Evolutionary conservation across 2,113 vertebrate species (phyloP).

Genomic region (Lophochroa leadbeateri): DNA sequence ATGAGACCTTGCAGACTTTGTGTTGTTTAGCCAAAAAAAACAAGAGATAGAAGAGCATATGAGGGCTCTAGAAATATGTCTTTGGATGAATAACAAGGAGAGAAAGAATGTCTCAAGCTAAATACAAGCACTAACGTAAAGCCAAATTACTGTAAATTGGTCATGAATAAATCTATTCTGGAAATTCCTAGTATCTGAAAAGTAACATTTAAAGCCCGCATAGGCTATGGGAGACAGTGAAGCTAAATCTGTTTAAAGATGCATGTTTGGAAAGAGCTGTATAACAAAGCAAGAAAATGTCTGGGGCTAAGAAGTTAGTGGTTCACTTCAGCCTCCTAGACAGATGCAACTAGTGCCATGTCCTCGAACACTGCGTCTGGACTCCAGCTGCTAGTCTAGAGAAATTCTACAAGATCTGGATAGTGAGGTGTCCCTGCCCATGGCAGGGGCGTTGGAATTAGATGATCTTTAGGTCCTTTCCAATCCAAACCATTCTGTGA

Average conservation of each 20-base stretch:
- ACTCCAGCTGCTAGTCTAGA: neutral
- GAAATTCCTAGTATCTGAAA: neutral
- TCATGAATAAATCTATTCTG: neutral
- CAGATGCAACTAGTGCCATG: neutral
- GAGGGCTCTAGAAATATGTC: neutral
- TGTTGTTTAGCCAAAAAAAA: neutral
- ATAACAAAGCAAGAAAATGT: neutral
- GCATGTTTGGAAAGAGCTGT: neutral
- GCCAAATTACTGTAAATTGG: neutral
- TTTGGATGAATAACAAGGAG: neutral
- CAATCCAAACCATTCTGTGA: neutral
- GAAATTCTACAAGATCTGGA: neutral
- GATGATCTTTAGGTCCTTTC: neutral
- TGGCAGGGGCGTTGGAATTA: neutral
- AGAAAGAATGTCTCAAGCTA: neutral
- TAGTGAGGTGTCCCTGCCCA: neutral
- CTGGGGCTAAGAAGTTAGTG: neutral
- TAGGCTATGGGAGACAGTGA: neutral
- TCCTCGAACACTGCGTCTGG: neutral
- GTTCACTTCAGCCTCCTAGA: neutral
- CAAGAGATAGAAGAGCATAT: neutral
- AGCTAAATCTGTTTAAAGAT: neutral
- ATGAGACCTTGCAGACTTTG: neutral
- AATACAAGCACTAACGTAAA: neutral
- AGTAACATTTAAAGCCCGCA: neutral